Evolutionary conservation across 2,888 invertebrate species (phyloP).

Genomic region (Harmothoe impar): DNA sequence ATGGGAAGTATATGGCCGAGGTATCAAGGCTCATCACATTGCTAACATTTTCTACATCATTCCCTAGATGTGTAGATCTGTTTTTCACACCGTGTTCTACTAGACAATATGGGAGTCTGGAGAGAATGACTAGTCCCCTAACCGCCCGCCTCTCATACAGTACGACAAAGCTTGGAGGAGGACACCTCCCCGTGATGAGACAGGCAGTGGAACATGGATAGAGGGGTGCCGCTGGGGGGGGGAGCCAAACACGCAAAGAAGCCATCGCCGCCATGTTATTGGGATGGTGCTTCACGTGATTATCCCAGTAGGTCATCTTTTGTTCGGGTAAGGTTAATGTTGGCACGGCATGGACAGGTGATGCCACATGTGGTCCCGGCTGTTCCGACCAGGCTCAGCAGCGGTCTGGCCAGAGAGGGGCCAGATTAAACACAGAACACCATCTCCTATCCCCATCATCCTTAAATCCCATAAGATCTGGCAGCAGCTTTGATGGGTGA

Average conservation of each 20-base stretch:
- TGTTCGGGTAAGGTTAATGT: slow-evolving; percentile 50
- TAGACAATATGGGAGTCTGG: no score
- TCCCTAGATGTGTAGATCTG: no score
- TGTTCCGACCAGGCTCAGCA: not conserved
- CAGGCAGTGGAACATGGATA: not conserved
- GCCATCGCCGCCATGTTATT: slow-evolving; percentile 50
- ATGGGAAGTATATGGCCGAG: no score
- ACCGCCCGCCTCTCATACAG: no score
- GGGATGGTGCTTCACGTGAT: slow-evolving; percentile 20
- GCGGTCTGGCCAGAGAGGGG: not conserved
- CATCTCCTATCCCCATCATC: no score
- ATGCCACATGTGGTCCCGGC: not conserved
- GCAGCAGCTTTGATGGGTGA: slow-evolving; percentile 23
- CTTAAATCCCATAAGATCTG: slow-evolving; percentile 37
- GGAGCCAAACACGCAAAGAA: slow-evolving; percentile 6
- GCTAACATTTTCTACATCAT: no score
- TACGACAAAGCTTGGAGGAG: no score
- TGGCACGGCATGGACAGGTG: slow-evolving; percentile 45
- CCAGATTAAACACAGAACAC: not conserved
- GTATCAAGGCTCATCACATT: no score
- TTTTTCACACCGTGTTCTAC: no score
- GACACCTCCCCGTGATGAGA: not conserved
- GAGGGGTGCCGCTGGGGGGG: not conserved
- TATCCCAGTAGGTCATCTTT: slow-evolving; percentile 58
- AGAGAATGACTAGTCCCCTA: no score